These are phyloP conservation scores for Euclidia mi DNA, from an alignment of 2,888 invertebrate species.

Conservation along the genomic window DNA sequence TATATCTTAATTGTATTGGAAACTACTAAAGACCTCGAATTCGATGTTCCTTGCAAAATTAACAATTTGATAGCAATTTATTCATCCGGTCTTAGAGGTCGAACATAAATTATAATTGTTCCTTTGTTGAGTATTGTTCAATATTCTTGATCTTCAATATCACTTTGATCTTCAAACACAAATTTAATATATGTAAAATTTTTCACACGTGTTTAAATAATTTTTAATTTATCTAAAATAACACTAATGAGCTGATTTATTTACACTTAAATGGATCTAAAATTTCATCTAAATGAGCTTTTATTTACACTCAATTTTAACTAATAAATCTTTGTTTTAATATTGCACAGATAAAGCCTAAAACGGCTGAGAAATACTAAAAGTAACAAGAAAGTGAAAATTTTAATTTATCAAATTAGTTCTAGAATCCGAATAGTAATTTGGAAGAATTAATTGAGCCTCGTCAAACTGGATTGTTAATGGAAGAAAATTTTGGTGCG, in stretches of 20 bases:
- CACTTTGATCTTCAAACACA: conserved; percentile 18
- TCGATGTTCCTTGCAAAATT: conserved; percentile 56
- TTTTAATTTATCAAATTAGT: conserved; percentile 10
- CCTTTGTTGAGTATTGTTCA: conserved; percentile 50
- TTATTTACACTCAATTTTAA: conserved; percentile 44
- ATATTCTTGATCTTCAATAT: conserved; percentile 40
- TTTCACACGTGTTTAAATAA: conserved; percentile 7
- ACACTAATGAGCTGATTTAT: conserved; percentile 43
- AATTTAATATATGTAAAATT: conserved; percentile 4
- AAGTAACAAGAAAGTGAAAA: conserved; percentile 6
- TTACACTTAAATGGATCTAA: conserved; percentile 40
- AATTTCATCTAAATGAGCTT: conserved; percentile 43
- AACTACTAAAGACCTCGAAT: conserved; percentile 60
- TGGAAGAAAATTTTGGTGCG: conserved; percentile 64
- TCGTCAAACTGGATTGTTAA: conserved; percentile 54
- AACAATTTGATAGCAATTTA: conserved; percentile 53
- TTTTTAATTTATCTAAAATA: conserved; percentile 22
- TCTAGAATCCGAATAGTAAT: conserved; percentile 21
- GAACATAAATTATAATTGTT: conserved; percentile 44
- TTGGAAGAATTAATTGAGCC: conserved; percentile 53
- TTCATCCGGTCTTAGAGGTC: conserved; percentile 59
- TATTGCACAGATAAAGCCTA: conserved; percentile 57
- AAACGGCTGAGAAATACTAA: conserved; percentile 26
- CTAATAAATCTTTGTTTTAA: conserved; percentile 55
- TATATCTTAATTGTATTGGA: conserved; percentile 58